Evolutionary conservation across 2,113 vertebrate genomes (phyloP), one percentile per base, ranked within the genome.

Genomic region (Hyaena hyaena): DNA sequence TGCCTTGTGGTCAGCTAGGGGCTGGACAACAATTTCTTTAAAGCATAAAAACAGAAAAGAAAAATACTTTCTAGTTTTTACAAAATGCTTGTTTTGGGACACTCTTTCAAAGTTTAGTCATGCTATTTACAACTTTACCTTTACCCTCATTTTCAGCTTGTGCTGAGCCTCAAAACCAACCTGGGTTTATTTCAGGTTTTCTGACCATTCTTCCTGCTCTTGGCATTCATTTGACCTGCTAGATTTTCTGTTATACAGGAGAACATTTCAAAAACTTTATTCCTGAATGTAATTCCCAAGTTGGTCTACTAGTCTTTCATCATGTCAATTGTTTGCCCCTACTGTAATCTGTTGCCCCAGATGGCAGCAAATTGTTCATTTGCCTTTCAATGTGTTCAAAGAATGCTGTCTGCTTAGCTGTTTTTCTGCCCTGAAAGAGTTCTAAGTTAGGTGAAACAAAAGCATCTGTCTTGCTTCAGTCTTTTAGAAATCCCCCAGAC

Each of bases 361-460:
- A 45, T 71, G 45, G 21, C 1, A 93, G 7, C 55, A 80, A 15
- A 45, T 74, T 88, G 0, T 74, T 84, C 17, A 68, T 53, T 63
- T 92, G 12, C 45, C 39, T 88, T 73, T 84, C 31, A 74, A 14
- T 61, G 7, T 43, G 9, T 93, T 85, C 55, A 89, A 53, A 1
- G 9, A 63, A 45, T 63, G 9, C 14, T 12, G 8, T 76, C 28
- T 92, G 48, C 69, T 92, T 50, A 85, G 39, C 17, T 45, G 48
- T 12, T 53, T 53, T 55, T 80, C 28, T 69, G 24, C 4, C 10
- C 19, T 55, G 10, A 87, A 19, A 83, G 9, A 74, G 26, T 81
- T 85, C 31, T 19, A 39, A 96, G 28, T 81, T 55, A 63, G 10
- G 21, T 94, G 21, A 96, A 94, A 69, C 58, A 86, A 76, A 76